Evolutionary conservation across 2,888 invertebrate genomes (phyloP), one percentile per base, ranked within the genome.

Genomic region (Rhodophaea formosa): DNA sequence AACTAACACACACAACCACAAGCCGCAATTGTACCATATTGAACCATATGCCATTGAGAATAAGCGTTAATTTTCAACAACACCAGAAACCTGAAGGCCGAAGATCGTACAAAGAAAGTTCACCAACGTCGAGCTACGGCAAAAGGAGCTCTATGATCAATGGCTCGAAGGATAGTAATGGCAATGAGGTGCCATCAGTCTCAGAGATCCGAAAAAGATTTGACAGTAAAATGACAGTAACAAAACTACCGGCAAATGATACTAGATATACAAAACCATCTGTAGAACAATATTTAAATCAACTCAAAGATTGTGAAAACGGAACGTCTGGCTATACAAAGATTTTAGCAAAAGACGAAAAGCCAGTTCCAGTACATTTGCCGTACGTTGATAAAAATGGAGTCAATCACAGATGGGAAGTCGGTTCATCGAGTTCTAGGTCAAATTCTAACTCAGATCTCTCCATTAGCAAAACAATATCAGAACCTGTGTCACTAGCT

Each of bases 121-220:
- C 89, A 15, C 84, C 89, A 16, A 74, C 81, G 53, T 66, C 80
- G 35, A 74, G 82, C 69, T 87, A 86, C 84, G 78, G 77, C 74
- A 87, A 88, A 74, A 74, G 85, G 56, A 77, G 71, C 70, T 83
- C 85, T 55, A 81, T 86, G 80, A 68, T 78, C 23, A 89, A 92
- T 68, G 91, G 91, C 45, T 75, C 82, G 51, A 92, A 92, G 67
- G 93, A 93, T 73, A 92, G 88, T 63, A 93, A 94, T 73, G 93
- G 93, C 14, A 93, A 93, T 71, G 91, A 92, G 65, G 86, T 91
- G 61, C 90, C 92, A 3, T 92, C 93, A 6, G 93, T 93, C 6
- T 92, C 93, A 1, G 94, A 94, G 67, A 92, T 93, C 57, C 80
- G 93, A 59, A 92, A 92, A 69, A 86, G 90, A 65, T 93, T 93